phyloP scores from a whole-genome alignment of 2,888 invertebrate species.

The Tricholauxania praeusta region DNA sequence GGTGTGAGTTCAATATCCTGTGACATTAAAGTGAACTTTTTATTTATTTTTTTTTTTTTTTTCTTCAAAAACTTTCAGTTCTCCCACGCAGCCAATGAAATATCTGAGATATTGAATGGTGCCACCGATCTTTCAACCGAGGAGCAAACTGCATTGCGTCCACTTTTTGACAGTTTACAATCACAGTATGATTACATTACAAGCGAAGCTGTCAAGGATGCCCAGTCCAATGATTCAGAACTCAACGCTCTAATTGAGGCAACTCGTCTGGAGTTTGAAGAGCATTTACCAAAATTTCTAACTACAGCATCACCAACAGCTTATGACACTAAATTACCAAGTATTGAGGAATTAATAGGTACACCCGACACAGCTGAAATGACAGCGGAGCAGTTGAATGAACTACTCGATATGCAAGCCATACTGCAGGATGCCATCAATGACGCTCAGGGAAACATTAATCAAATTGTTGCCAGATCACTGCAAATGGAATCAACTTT shows the following conservation, averaged over 20 bases:
- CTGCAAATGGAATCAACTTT: conserved; percentile 49
- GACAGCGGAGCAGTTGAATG: conserved; percentile 48
- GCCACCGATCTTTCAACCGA: conserved; percentile 48
- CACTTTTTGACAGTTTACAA: conserved; percentile 55
- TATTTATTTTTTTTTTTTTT: not conserved
- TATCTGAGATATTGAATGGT: conserved; percentile 39
- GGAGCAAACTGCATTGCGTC: conserved; percentile 53
- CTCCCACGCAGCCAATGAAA: conserved; percentile 38
- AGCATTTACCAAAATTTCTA: conserved; percentile 25
- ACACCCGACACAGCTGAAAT: conserved; percentile 34
- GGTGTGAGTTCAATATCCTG: conserved; percentile 2
- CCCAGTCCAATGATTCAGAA: conserved; percentile 40
- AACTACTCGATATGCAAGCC: conserved; percentile 52
- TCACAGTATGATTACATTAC: conserved; percentile 54
- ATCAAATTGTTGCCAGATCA: conserved; percentile 52
- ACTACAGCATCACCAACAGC: conserved; percentile 39
- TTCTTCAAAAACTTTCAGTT: conserved; percentile 17
- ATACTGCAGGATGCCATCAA: conserved; percentile 57
- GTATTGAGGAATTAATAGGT: conserved; percentile 52
- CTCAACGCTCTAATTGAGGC: conserved; percentile 37
- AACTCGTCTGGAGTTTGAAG: conserved; percentile 49
- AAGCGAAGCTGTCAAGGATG: conserved; percentile 42
- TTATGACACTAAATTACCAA: conserved; percentile 55
- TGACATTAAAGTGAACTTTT: not conserved
- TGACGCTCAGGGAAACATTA: conserved; percentile 54